Evolutionary conservation across 2,113 vertebrate species (phyloP), one percentile per base, ranked within the genome.

Genomic region (Xenus cinereus): DNA sequence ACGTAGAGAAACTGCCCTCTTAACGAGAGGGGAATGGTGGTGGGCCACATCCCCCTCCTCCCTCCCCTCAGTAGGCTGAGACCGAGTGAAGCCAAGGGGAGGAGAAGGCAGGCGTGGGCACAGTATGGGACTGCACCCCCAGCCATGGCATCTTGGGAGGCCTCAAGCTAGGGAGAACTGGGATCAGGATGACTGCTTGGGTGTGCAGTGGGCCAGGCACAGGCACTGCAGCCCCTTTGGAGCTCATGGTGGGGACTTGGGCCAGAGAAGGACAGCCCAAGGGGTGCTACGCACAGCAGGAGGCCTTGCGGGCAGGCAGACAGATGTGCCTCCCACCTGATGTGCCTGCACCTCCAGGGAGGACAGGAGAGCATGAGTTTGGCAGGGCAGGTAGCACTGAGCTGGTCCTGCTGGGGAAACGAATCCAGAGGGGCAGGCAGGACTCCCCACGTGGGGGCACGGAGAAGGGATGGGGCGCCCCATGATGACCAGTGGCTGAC

Each of bases 361-460:
- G 39, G 63, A 32, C 39, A 23, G 43, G 75, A 51, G 24, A 27
- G 54, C 1, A 1, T 0, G 6, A 54, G 57, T 28, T 19, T 1
- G 0, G 6, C 41, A 33, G 71, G 46, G 35, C 15, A n/a, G 45
- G 50, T 3, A 1, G 17, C 4, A 4, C 66, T 8, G 53, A 48
- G 71, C 66, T 11, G 32, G 30, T 80, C 26, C 48, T 1, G 3
- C 23, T 15, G 19, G 20, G 50, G 41, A 84, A 71, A 51, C 14
- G 13, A 37, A 21, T 39, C 27, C 69, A 57, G 74, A 62, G 20
- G 10, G 39, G 26, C 51, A 28, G 20, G 78, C 64, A 90, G 43
- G 66, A 60, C 3, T 7, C 28, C 10, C 14, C 6, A 6, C 20
- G 59, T 4, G 1, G 23, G 56, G 2, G 0, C 3, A 0, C 0